Evolutionary conservation across 2,113 vertebrate species (phyloP).

Genomic region (Notechis scutatus): DNA sequence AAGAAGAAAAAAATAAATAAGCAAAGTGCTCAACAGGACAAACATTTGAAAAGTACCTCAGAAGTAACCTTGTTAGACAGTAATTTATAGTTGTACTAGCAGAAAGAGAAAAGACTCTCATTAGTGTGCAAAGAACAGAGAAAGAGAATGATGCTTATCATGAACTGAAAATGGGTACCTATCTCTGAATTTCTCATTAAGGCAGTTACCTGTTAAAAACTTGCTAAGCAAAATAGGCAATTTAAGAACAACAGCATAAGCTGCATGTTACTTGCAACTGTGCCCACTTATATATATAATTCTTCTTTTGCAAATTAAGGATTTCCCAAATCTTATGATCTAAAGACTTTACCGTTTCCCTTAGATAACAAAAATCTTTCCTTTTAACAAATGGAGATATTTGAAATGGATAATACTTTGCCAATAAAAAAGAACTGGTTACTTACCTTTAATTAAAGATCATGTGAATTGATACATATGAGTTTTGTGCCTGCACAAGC

Average conservation of each 20-base stretch:
- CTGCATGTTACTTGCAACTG: slow-evolving; percentile 47
- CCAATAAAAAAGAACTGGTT: neutral
- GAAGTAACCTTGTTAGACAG: slow-evolving; percentile 93
- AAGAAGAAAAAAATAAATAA: slow-evolving; percentile 12
- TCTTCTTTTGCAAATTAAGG: slow-evolving; percentile 15
- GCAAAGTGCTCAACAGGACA: slow-evolving; percentile 51
- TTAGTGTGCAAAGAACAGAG: slow-evolving; percentile 76
- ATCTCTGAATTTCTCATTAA: neutral
- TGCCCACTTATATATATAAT: neutral
- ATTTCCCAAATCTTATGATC: neutral
- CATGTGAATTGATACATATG: neutral
- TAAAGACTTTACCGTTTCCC: neutral
- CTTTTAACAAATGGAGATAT: neutral
- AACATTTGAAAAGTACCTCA: slow-evolving; percentile 85
- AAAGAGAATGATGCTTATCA: slow-evolving; percentile 39
- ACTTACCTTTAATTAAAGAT: neutral
- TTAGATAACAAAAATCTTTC: slow-evolving; percentile 9
- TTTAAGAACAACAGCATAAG: neutral
- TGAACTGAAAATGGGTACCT: slow-evolving; percentile 27
- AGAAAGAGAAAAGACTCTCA: slow-evolving; percentile 85
- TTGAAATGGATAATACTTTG: slow-evolving; percentile 18
- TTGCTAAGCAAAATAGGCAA: neutral
- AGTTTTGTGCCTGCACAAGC: neutral
- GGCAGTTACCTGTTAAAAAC: slow-evolving; percentile 9
- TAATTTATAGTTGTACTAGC: slow-evolving; percentile 93